Base-by-base conservation (phyloP, 2,888 invertebrate species). In the Oligia strigilis region DNA sequence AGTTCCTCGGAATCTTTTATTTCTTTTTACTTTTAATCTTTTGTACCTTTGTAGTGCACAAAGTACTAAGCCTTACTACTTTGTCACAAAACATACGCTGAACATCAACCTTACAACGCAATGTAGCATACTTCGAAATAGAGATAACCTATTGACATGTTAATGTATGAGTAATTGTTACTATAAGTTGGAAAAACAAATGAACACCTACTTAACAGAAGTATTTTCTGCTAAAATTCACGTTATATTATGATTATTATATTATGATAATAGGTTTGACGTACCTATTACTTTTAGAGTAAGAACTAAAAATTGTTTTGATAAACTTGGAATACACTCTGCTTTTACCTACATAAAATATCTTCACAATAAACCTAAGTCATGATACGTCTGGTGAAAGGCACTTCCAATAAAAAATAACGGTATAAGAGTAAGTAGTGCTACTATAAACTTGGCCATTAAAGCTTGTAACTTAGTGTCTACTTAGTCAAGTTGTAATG, bases 401-500 rank as follows among this genome's bases (percentile, higher is more conserved):
- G 64, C 69, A 72, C 40, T 69, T 46, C 62, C 65, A 65, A 66
- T 73, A 52, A 78, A 78, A 75, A 73, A 71, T 0, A 55, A 36
- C 14, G 36, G 1, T 52, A 23, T 23, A 40, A 23, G 23, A 55
- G 14, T 71, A 75, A 62, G 40, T n/a, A 74, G 14, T 77, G 36
- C 60, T 66, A n/a, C 29, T 13, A 17, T 4, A 9, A 72, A 78
- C 83, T 72, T 72, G 64, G 72, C 55, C 69, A 78, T 72, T 83
- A 70, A 70, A 65, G 40, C 58, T 78, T 36, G 40, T 62, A 73
- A 82, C 58, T 83, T 79, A 55, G 65, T 71, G 17, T 36, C 17
- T 66, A 75, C 69, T 75, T 73, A 83, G 40, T 60, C 36, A 73
- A 83, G 58, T 76, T 73, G 6, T 64, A 64, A 76, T 71, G 62